Evolutionary conservation across 2,797 vertebrate species (phyloP).

Genomic region (Spinus olivaceus): DNA sequence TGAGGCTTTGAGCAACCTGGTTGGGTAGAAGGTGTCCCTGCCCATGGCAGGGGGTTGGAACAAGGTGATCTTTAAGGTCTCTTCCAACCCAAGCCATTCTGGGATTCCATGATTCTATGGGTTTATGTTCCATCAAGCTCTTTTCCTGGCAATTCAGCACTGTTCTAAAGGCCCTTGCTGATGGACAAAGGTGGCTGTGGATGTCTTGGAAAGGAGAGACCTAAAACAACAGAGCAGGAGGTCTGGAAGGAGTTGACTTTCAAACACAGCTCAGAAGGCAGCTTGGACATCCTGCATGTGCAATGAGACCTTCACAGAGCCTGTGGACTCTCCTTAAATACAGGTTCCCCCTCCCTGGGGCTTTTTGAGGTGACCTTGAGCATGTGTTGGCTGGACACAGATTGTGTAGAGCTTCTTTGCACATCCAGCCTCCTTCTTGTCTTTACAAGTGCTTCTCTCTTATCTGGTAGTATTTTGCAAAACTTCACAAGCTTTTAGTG

Average conservation of each 20-base stretch:
- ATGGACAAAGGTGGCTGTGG: background rate
- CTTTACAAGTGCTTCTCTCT: slow-evolving; percentile 12
- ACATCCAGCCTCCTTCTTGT: background rate
- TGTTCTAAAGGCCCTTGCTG: background rate
- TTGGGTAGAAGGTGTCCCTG: background rate
- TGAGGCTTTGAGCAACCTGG: background rate
- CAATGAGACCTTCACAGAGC: background rate
- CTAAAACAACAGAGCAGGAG: background rate
- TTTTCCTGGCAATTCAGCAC: background rate
- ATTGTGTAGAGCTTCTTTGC: background rate
- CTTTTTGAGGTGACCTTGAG: background rate
- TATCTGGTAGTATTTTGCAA: background rate
- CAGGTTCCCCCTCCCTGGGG: background rate
- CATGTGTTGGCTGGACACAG: fast-evolving
- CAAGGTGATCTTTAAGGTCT: background rate
- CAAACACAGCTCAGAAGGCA: background rate
- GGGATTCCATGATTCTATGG: background rate
- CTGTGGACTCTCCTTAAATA: background rate
- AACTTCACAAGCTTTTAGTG: background rate
- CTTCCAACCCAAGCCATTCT: background rate
- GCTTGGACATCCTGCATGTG: background rate
- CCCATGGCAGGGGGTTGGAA: background rate
- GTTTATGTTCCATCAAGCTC: background rate
- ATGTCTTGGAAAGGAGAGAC: background rate
- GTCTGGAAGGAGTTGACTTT: background rate